phyloP scores from a whole-genome alignment of 1,140 invertebrate genomes.

The Oreohelix idahoensis region DNA sequence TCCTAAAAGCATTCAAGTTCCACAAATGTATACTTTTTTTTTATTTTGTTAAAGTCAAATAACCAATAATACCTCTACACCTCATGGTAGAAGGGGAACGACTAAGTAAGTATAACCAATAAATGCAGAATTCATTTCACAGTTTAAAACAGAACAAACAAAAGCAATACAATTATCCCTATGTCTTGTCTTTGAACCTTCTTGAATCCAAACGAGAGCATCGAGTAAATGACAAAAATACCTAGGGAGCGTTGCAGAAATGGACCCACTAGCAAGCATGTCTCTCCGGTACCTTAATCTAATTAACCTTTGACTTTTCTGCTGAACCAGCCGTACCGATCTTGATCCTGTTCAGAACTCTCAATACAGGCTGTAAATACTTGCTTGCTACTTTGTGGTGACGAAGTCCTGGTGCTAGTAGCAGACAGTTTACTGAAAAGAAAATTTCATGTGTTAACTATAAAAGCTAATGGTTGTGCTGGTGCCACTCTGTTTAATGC shows the following conservation, averaged over 20 bases:
- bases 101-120: too few species aligned
- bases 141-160: not conserved
- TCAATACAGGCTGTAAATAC: conserved; percentile 58
- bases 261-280: not conserved
- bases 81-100: too few species aligned
- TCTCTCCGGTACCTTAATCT: not conserved
- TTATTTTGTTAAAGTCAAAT: too few species aligned
- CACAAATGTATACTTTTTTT: too few species aligned
- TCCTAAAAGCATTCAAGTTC: too few species aligned
- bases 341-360: conserved; percentile 46
- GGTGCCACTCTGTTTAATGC: not conserved
- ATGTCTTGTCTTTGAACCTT: not conserved
- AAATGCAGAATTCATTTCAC: not conserved
- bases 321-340: conserved; percentile 49
- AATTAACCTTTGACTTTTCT: conserved; percentile 42
- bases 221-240: not conserved
- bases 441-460: not conserved
- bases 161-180: not conserved
- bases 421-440: conserved; percentile 69
- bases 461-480: not conserved
- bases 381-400: conserved; percentile 72
- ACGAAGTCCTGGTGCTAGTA: conserved; percentile 72
- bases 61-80: too few species aligned
- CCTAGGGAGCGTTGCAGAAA: not conserved
- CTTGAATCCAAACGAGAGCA: not conserved